Percentiles rank a stretch among this genome's conserved stretches.
These are phyloP conservation scores for Gambelia wislizenii DNA, from an alignment of 2,797 vertebrate genomes.

Conservation along the genomic window DNA sequence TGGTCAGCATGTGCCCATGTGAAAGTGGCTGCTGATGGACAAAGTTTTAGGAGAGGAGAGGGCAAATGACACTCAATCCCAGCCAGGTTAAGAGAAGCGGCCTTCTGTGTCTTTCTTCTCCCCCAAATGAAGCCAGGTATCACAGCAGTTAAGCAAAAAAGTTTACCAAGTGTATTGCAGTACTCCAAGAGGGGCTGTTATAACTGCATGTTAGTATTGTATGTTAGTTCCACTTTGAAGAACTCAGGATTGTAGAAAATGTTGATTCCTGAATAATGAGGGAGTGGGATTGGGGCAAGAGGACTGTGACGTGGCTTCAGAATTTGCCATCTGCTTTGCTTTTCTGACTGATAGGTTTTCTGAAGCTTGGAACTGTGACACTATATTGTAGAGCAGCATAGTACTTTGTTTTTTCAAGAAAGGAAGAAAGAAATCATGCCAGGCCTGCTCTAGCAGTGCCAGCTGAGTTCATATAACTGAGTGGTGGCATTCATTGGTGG, in stretches of 20 bases:
- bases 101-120: not conserved
- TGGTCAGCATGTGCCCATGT: not conserved
- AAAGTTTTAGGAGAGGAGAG: not conserved
- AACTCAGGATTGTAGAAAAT: not conserved
- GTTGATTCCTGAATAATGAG: not conserved
- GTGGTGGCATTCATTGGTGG: conserved; percentile 25
- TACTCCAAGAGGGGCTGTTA: not conserved
- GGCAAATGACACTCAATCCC: not conserved
- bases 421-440: not conserved
- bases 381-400: not conserved
- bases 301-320: not conserved
- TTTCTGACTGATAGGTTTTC: conserved; percentile 11
- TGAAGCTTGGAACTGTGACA: conserved; percentile 9
- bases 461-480: not conserved
- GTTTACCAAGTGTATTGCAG: not conserved
- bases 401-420: not conserved
- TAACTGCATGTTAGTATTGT: not conserved
- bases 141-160: not conserved
- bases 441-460: not conserved
- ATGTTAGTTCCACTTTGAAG: not conserved
- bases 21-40: not conserved
- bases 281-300: not conserved
- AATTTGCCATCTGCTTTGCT: not conserved
- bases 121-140: not conserved
- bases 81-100: not conserved